These are phyloP conservation scores for Ips typographus DNA, from an alignment of 1,140 invertebrate genomes.

Conservation along the genomic window DNA sequence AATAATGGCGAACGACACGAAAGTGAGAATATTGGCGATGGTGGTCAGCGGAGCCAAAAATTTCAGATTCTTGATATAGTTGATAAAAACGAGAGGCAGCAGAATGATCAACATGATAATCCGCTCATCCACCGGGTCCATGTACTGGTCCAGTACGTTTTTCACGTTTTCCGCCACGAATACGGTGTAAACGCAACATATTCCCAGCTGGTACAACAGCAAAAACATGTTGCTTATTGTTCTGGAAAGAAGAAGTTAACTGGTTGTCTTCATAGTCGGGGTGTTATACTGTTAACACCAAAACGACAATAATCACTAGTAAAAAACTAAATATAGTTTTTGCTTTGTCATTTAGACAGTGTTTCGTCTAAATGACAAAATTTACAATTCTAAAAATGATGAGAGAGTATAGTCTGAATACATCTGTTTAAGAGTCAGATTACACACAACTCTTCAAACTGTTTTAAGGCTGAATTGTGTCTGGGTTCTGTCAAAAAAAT, in stretches of 20 bases:
- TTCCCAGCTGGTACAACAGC: slow-evolving; percentile 81
- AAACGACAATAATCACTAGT: too few species aligned
- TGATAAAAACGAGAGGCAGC: slow-evolving; percentile 69
- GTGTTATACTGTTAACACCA: too few species aligned
- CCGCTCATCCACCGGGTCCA: slow-evolving; percentile 54
- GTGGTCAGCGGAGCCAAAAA: slow-evolving; percentile 72
- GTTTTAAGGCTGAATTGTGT: too few species aligned
- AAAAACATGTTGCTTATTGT: slow-evolving; percentile 68
- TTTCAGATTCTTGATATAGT: slow-evolving; percentile 72
- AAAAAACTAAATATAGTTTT: not conserved
- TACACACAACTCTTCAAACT: too few species aligned
- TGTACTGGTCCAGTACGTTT: slow-evolving; percentile 57
- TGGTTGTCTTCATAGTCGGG: too few species aligned
- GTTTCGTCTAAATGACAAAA: too few species aligned
- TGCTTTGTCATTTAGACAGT: not conserved
- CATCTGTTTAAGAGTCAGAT: too few species aligned
- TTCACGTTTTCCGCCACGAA: slow-evolving; percentile 77
- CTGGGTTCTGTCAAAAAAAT: too few species aligned
- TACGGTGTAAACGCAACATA: slow-evolving; percentile 86
- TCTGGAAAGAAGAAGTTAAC: slow-evolving; percentile 46
- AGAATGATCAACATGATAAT: slow-evolving; percentile 68
- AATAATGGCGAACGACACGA: slow-evolving; percentile 67
- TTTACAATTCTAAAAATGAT: too few species aligned
- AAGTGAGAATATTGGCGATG: slow-evolving; percentile 68
- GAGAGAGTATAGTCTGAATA: too few species aligned